Evolutionary conservation across 2,888 invertebrate species (phyloP).

Genomic region (Caenorhabditis sp.): DNA sequence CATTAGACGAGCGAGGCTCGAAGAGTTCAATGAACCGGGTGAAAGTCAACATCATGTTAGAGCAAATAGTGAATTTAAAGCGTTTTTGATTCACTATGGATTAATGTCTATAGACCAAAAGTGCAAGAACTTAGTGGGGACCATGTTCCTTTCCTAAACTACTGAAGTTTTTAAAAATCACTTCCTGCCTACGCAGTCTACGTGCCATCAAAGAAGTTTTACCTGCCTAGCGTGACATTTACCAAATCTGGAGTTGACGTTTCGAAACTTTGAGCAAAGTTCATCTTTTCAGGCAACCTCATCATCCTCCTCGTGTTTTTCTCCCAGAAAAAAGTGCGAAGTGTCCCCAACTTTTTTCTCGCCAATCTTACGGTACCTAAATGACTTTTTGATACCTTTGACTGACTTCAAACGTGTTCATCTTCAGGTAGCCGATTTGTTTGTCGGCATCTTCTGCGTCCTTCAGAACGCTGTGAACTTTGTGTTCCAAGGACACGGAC

Average conservation of each 20-base stretch:
- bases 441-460: conserved; percentile 94
- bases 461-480: conserved; percentile 89
- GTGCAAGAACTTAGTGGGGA: neutral
- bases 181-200: neutral
- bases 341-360: conserved; percentile 93
- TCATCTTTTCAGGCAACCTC: conserved; percentile 88
- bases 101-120: too few species aligned
- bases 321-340: conserved; percentile 90
- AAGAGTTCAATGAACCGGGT: conserved; percentile 7
- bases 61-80: conserved; percentile 25
- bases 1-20: conserved; percentile 34
- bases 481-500: conserved; percentile 76
- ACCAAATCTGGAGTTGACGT: conserved; percentile 1
- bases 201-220: neutral
- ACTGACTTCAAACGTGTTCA: too few species aligned
- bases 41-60: conserved; percentile 14
- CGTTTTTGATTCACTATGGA: conserved; percentile 29
- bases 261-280: neutral
- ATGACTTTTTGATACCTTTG: too few species aligned
- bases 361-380: conserved; percentile 89
- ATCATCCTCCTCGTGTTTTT: conserved; percentile 92
- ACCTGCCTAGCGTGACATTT: conserved; percentile 14
- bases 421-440: conserved; percentile 91
- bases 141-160: too few species aligned
- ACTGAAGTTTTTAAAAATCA: too few species aligned